These are phyloP conservation scores for Sycophila sp. DNA, from an alignment of 1,140 invertebrate species.

Conservation along the genomic window DNA sequence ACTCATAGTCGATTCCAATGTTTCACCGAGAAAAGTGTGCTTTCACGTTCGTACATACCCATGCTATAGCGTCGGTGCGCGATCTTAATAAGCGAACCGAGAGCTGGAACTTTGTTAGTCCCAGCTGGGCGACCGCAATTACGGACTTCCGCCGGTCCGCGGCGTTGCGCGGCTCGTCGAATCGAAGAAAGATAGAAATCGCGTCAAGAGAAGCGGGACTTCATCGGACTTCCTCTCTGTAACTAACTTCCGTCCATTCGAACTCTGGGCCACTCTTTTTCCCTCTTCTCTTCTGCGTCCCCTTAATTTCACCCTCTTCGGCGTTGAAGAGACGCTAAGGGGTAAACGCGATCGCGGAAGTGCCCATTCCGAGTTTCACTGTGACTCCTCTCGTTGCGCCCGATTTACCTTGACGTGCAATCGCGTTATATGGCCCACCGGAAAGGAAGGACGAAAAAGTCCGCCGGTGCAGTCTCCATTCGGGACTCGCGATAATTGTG, in stretches of 20 bases:
- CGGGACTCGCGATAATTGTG: no score
- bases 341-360: neutral
- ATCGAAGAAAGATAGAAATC: neutral
- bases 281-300: neutral
- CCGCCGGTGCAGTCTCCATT: no score
- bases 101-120: constrained; percentile 9
- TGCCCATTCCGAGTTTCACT: no score
- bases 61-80: no score
- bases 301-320: neutral
- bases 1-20: no score
- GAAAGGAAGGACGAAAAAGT: no score
- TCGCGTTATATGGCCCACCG: no score
- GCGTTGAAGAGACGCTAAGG: neutral
- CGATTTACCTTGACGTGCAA: no score
- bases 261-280: neutral
- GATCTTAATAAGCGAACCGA: no score
- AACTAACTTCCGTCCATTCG: constrained; percentile 47
- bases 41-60: no score
- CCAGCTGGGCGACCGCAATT: constrained; percentile 41
- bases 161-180: neutral
- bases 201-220: neutral
- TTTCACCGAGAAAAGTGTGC: no score
- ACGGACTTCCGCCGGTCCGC: constrained; percentile 20
- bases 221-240: constrained; percentile 42
- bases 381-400: no score